Evolutionary conservation across 2,113 vertebrate species (phyloP), one percentile per base, ranked within the genome.

Genomic region (Oncorhynchus gorbuscha): DNA sequence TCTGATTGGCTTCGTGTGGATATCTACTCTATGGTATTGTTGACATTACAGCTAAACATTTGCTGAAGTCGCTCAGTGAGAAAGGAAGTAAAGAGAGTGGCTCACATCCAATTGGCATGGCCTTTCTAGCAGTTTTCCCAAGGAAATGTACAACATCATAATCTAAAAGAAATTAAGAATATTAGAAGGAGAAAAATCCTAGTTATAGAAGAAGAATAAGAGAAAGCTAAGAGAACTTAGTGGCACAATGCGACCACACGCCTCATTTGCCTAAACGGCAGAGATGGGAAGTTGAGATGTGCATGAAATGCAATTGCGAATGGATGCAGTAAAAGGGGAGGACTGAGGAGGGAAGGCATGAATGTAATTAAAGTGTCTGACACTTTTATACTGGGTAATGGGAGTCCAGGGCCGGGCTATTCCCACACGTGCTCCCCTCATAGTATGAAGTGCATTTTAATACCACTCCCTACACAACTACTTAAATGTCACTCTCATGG

Each of bases 401-500:
- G 89, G 77, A 93, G 95, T 92, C 93, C 93, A 87, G 94, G 93
- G 93, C 93, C 93, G 85, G 88, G 87, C 83, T 92, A 92, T 94
- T 95, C 95, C 94, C 87, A 89, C 92, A 94, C 93, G 95, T 94
- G 93, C 92, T 94, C 92, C 90, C 92, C 81, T 87, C 90, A 89
- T 95, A 92, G 90, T 93, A 90, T 89, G 83, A 79, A 94, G 93
- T 92, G 93, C 93, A 94, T 97, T 96, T 97, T 96, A 97, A 98
- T 97, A 95, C 93, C 94, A 91, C 89, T 86, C 26, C 26, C 93
- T 92, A 95, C 95, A 96, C 95, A 94, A 95, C 94, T 95, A 95
- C 95, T 97, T 96, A 97, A 99, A 98, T 96, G 94, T 95, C 96
- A 97, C 94, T 94, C 93, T 92, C 92, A 89, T 92, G 92, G 91